phyloP scores from a whole-genome alignment of 2,888 invertebrate species.

The Agriopis leucophaearia region DNA sequence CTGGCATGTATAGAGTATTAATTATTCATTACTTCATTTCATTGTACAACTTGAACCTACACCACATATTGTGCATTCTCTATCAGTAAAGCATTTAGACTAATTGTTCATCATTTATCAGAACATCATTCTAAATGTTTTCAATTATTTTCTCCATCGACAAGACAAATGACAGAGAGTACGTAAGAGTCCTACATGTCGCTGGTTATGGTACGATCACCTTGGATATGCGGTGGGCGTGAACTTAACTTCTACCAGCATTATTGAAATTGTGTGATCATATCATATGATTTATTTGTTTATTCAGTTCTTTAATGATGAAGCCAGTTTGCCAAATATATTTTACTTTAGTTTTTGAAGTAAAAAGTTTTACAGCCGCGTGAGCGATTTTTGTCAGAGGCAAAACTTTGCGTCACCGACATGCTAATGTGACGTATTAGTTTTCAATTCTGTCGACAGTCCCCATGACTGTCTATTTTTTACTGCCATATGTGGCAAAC shows the following conservation, averaged over 20 bases:
- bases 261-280: neutral
- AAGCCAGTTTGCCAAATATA: no score
- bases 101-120: conserved; percentile 5
- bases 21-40: neutral
- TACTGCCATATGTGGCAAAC: no score
- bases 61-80: neutral
- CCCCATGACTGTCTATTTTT: no score
- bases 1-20: no score
- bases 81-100: neutral
- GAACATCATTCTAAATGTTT: neutral
- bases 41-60: neutral
- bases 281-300: conserved; percentile 9
- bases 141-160: conserved; percentile 9
- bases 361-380: no score
- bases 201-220: conserved; percentile 20
- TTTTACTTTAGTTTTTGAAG: no score
- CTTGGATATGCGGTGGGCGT: conserved; percentile 18
- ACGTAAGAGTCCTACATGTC: conserved; percentile 14
- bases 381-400: no score
- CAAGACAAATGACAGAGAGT: conserved; percentile 20
- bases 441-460: no score
- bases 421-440: no score
- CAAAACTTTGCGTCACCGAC: no score
- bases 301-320: no score
- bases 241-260: conserved; percentile 4